Conservation (phyloP, 1,140 invertebrate species). For the Bilobella aurantiaca region DNA sequence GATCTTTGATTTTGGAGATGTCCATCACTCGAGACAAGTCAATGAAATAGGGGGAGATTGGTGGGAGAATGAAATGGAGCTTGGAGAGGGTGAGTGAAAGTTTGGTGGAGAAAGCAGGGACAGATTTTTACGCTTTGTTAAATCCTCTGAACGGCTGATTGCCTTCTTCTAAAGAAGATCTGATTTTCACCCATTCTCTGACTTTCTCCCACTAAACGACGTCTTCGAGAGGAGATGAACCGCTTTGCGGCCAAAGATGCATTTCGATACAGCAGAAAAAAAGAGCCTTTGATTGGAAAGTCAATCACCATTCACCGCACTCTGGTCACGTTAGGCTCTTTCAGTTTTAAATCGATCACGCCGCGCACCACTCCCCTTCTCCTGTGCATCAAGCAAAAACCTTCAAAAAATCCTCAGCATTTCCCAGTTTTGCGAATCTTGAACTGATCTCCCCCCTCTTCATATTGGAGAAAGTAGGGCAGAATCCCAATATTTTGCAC, state of each 20-base stretch:
- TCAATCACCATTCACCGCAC: background rate
- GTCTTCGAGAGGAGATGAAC: background rate
- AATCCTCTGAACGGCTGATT: conserved; percentile 32
- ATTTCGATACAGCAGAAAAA: background rate
- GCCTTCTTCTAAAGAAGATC: conserved; percentile 30
- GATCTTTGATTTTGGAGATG: too few species aligned
- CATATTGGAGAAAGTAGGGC: too few species aligned
- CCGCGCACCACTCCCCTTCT: background rate
- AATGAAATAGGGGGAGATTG: background rate
- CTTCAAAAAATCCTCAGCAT: too few species aligned
- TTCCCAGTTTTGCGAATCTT: too few species aligned
- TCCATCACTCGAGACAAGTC: conserved; percentile 11
- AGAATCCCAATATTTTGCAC: too few species aligned
- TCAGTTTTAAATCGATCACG: background rate
- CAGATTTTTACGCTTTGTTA: conserved; percentile 34
- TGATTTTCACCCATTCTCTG: conserved; percentile 29
- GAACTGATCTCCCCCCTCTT: too few species aligned
- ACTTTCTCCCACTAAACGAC: background rate
- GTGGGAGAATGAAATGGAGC: conserved; percentile 6
- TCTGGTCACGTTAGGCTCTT: background rate
- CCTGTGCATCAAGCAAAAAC: background rate
- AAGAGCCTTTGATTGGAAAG: background rate
- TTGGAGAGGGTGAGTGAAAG: background rate
- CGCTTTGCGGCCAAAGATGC: too few species aligned
- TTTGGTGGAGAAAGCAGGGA: conserved; percentile 21